Conservation (phyloP, 92 coral and sea anemone genomes). For the Hydrozoanthus gracilis region DNA sequence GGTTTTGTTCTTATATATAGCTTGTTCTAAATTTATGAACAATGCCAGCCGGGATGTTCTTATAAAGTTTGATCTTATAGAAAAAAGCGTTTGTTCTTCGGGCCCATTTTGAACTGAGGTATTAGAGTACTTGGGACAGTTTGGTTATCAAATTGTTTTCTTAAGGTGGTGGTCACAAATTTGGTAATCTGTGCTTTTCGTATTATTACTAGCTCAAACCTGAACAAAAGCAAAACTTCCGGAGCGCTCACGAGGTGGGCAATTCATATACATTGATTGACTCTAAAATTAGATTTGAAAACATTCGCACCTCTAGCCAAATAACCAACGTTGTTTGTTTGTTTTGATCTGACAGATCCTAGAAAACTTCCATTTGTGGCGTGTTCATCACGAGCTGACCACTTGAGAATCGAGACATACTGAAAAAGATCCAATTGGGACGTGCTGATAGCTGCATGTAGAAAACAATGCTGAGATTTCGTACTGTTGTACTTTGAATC, state of each 20-base stretch:
- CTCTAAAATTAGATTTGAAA: slow-evolving; percentile 4
- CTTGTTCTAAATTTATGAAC: not conserved
- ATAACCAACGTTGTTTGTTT: slow-evolving; percentile 24
- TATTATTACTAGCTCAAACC: not conserved
- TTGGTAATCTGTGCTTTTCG: not conserved
- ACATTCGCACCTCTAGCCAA: not conserved
- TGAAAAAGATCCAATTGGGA: not conserved
- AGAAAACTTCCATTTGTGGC: slow-evolving; percentile 5
- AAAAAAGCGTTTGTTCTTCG: not conserved
- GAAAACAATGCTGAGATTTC: not conserved
- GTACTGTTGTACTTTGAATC: not conserved
- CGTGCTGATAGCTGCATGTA: slow-evolving; percentile 26
- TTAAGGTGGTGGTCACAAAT: not conserved
- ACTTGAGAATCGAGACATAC: not conserved
- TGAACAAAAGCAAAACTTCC: too few relatives aligned
- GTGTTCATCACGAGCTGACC: slow-evolving; percentile 10
- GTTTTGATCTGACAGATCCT: slow-evolving; percentile 36
- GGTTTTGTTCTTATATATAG: too few relatives aligned
- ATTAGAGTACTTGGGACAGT: too few relatives aligned
- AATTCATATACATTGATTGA: not conserved
- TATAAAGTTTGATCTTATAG: too few relatives aligned
- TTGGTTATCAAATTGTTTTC: not conserved
- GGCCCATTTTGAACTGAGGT: not conserved
- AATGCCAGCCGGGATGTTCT: not conserved
- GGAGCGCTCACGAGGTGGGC: not conserved